Conservation (phyloP, 2,113 vertebrate genomes). For the Nyctereutes procyonoides region DNA sequence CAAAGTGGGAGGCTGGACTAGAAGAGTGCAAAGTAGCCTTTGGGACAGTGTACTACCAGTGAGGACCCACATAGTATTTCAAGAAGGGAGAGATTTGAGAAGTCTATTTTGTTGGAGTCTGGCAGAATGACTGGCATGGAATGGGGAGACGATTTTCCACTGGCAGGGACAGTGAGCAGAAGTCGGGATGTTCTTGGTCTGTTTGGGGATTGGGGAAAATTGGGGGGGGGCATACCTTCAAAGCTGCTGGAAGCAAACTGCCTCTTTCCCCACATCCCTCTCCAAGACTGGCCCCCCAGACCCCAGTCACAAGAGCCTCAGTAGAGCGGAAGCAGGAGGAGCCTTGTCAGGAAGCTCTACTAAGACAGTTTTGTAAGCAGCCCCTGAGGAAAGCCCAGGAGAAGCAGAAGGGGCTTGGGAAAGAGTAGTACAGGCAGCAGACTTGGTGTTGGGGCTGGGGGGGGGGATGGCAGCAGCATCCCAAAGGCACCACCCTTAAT, state of each 20-base stretch:
- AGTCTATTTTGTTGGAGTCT: not conserved
- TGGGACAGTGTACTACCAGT: accelerated
- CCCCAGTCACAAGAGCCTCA: not conserved
- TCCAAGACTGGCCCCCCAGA: not conserved
- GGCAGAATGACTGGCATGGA: not conserved
- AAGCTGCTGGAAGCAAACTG: not conserved
- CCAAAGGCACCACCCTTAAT: not conserved
- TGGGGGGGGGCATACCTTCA: not conserved
- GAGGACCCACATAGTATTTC: not conserved
- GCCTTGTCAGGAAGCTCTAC: constrained; percentile 51
- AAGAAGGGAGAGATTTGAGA: not conserved
- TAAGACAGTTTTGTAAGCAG: constrained; percentile 34
- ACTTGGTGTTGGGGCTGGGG: too few species aligned
- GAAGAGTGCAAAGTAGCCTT: not conserved
- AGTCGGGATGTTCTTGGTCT: not conserved
- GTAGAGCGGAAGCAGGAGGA: constrained; percentile 5
- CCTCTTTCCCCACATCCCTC: not conserved
- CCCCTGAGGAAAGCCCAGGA: not conserved
- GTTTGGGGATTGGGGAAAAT: not conserved
- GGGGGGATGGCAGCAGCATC: not conserved
- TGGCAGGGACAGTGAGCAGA: not conserved
- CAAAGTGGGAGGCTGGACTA: not conserved
- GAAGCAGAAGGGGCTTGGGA: not conserved
- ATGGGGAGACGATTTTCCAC: not conserved
- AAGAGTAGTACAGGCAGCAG: not conserved